Evolutionary conservation across 2,888 invertebrate genomes (phyloP).

Genomic region (Cotesia congregata): DNA sequence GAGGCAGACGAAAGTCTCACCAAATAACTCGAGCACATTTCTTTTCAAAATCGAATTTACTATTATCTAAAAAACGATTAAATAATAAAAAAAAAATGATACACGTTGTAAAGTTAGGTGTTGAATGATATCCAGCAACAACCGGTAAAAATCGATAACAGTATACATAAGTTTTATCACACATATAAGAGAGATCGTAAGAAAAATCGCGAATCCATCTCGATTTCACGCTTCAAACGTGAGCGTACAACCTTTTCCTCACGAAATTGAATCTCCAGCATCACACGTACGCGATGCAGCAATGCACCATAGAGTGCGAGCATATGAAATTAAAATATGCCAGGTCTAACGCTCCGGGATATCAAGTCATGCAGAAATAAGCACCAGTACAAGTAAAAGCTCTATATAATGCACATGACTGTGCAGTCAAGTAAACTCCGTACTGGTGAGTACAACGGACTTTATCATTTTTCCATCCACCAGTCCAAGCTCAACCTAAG

Average conservation of each 20-base stretch:
- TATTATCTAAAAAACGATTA: no score
- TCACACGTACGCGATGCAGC: background rate
- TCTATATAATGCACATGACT: background rate
- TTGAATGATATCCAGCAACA: background rate
- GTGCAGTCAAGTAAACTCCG: background rate
- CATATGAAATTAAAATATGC: slow-evolving; percentile 38
- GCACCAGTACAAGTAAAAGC: background rate
- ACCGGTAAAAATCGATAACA: background rate
- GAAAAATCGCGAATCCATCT: slow-evolving; percentile 21
- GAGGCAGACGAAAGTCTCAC: no score
- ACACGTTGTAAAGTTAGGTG: background rate
- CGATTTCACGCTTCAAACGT: slow-evolving; percentile 33
- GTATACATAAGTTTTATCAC: background rate
- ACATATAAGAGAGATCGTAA: slow-evolving; percentile 4
- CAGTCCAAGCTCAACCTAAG: slow-evolving; percentile 39
- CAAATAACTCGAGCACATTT: no score
- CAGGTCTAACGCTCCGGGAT: background rate
- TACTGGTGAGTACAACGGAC: slow-evolving; percentile 28
- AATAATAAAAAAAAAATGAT: background rate
- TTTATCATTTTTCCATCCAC: slow-evolving; percentile 57
- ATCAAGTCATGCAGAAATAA: background rate
- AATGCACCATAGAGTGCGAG: background rate
- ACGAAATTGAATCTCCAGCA: slow-evolving; percentile 38
- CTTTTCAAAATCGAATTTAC: no score
- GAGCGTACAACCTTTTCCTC: slow-evolving; percentile 22